Evolutionary conservation across 2,797 vertebrate genomes (phyloP).

Genomic region (Mormyrops attenuatus): DNA sequence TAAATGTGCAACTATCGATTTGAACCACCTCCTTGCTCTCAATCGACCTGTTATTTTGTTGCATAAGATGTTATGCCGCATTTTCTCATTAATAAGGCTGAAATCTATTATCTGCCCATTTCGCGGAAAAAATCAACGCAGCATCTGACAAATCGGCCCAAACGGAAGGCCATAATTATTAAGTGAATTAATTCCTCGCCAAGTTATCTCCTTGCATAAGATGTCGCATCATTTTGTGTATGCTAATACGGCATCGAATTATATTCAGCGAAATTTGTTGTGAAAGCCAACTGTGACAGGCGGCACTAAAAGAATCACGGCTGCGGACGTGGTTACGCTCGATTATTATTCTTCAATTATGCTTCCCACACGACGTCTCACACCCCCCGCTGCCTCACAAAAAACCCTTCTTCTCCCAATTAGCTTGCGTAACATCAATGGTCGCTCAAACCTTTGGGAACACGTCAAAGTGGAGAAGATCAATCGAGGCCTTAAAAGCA

Average conservation of each 20-base stretch:
- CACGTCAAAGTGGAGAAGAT: conserved; percentile 2
- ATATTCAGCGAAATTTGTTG: not conserved
- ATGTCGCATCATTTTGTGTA: not conserved
- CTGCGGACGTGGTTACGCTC: not conserved
- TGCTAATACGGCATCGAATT: not conserved
- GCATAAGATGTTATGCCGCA: not conserved
- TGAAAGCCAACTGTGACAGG: conserved; percentile 12
- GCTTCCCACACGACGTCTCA: not conserved
- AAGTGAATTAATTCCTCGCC: not conserved
- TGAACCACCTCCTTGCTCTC: not conserved
- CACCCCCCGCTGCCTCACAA: not conserved
- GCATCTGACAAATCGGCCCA: not conserved
- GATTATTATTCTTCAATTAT: not conserved
- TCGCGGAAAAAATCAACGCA: not conserved
- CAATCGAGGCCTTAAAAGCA: not conserved
- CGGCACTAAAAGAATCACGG: not conserved
- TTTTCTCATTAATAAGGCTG: not conserved
- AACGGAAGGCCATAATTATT: not conserved
- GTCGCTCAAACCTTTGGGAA: not conserved
- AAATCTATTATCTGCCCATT: not conserved
- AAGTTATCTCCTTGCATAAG: not conserved
- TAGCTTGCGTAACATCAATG: not conserved
- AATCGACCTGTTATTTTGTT: not conserved
- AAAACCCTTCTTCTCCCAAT: conserved; percentile 4
- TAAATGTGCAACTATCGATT: not conserved